phyloP scores from a whole-genome alignment of 2,888 invertebrate genomes.

The Thumatha senex region DNA sequence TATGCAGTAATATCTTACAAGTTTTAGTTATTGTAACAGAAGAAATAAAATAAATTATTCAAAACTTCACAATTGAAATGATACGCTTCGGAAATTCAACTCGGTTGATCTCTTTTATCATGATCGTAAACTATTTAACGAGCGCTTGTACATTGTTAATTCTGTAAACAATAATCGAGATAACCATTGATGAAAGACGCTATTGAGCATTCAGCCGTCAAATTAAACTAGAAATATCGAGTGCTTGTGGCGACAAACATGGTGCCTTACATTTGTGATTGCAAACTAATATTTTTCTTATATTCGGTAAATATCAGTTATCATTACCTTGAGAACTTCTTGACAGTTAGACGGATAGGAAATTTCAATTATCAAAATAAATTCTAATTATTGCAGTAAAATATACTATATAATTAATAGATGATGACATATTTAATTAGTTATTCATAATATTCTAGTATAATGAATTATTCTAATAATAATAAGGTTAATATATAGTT shows the following conservation, averaged over 20 bases:
- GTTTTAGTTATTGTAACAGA: too few relatives aligned
- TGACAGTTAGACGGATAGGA: too few relatives aligned
- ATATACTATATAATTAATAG: too few relatives aligned
- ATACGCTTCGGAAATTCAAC: conserved; percentile 4
- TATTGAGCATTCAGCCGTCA: conserved; percentile 52
- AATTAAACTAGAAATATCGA: conserved; percentile 48
- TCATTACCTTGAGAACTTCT: too few relatives aligned
- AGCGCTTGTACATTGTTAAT: conserved; percentile 65
- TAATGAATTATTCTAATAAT: too few relatives aligned
- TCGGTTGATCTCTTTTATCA: conserved; percentile 31
- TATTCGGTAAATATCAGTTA: conserved; percentile 37
- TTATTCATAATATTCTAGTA: too few relatives aligned
- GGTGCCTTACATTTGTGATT: conserved; percentile 24
- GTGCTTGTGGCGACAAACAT: conserved; percentile 22
- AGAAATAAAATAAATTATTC: too few relatives aligned
- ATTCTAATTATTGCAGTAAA: too few relatives aligned
- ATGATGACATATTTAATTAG: too few relatives aligned
- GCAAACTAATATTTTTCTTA: conserved; percentile 26
- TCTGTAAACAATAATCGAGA: conserved; percentile 54
- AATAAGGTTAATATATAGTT: too few relatives aligned
- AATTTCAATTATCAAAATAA: too few relatives aligned
- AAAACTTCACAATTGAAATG: background rate
- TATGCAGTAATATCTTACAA: too few relatives aligned
- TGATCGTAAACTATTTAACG: conserved; percentile 56
- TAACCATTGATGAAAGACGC: conserved; percentile 35